Evolutionary conservation across 2,113 vertebrate species (phyloP), one percentile per base, ranked within the genome.

Genomic region (Dascyllus trimaculatus): DNA sequence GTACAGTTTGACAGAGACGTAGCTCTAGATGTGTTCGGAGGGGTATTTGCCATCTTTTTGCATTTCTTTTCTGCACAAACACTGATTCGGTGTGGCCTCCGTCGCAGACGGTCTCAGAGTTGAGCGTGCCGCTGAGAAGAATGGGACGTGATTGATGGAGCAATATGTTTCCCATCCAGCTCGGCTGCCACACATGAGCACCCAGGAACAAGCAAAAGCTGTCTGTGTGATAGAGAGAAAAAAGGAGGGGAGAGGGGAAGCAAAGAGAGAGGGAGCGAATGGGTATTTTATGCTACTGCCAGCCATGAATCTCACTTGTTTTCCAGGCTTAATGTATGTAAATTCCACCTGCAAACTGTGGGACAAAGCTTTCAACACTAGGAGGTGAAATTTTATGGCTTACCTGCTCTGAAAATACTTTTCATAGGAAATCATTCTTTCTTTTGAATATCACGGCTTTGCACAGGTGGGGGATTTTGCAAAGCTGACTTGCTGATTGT

Each of bases 151-250:
- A 93, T 92, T 90, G 91, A 93, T 93, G 89, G 86, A 81, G 83
- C 89, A 92, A 91, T 92, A 90, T 89, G 91, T 90, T 89, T 88
- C 83, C 88, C 76, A 91, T 88, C 83, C 82, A 75, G 80, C 78
- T 76, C 59, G 17, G 81, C 85, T 86, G 89, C 85, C 85, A 92
- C 89, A 90, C 89, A 86, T 89, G 90, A 92, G 86, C 91, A 84
- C 24, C 75, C 88, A 84, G 68, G 84, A 91, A 87, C 84, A 87
- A 85, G 83, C 66, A 52, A 83, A n/a, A 72, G 84, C 77, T 81
- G 87, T 89, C 85, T 81, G 77, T 24, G 84, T 52, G 78, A 84
- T 72, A 52, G 83, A 73, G 72, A 67, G 75, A 56, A 69, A 56
- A 45, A 62, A 35, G 10, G 40, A n/a, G 29, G 29, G 29, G 29